phyloP scores from a whole-genome alignment of 2,797 vertebrate species.

The Anisognathus igniventris region DNA sequence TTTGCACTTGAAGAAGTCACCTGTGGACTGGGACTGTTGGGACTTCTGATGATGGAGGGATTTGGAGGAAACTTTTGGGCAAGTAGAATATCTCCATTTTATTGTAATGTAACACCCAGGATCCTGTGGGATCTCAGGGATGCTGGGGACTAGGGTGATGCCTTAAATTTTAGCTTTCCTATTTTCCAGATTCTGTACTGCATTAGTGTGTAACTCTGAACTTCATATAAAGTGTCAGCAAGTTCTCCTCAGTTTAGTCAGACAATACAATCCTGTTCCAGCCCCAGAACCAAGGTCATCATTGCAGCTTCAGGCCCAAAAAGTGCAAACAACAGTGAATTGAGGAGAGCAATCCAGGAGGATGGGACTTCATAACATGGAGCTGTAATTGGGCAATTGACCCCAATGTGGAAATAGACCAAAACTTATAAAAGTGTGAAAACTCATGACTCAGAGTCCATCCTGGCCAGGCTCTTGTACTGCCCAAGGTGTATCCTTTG shows the following conservation, averaged over 20 bases:
- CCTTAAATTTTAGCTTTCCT: background rate
- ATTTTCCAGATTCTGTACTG: background rate
- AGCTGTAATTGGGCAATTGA: background rate
- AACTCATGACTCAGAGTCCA: background rate
- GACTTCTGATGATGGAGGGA: background rate
- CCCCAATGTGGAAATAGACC: background rate
- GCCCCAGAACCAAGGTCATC: background rate
- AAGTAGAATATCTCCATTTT: background rate
- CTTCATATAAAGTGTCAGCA: background rate
- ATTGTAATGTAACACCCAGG: background rate
- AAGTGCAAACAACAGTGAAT: rapidly evolving
- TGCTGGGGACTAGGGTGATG: background rate
- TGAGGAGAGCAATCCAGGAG: background rate
- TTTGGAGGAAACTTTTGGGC: background rate
- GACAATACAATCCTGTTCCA: background rate
- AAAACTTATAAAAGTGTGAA: background rate
- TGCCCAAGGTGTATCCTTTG: background rate
- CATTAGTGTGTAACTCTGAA: background rate
- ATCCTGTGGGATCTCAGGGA: background rate
- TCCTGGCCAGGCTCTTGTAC: background rate
- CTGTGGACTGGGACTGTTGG: background rate
- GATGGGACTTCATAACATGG: background rate
- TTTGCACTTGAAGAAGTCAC: background rate
- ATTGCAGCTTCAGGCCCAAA: background rate
- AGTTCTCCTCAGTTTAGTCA: background rate